Evolutionary conservation across 2,113 vertebrate species (phyloP), one percentile per base, ranked within the genome.

Genomic region (Dolichallabes microphthalmus): DNA sequence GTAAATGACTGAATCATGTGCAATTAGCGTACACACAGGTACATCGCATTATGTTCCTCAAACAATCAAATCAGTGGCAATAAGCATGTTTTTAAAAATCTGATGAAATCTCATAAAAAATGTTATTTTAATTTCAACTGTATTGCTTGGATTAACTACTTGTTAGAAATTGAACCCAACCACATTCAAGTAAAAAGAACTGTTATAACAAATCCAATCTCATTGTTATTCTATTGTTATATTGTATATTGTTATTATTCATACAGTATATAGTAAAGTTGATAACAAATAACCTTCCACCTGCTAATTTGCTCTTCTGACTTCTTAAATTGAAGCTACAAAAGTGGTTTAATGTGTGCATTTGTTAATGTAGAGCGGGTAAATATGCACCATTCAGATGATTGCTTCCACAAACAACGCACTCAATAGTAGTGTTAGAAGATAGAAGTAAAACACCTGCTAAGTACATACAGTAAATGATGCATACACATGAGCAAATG

Each of bases 401-500:
- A 15, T 39, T 17, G 2, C 53, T 30, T 55, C 45, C 73, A 15
- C 39, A 27, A 77, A 19, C 27, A 57, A 32, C n/a, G 2, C 11
- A 20, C 45, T 53, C 32, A 22, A 12, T 8, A 75, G 25, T 52
- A 53, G 19, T 52, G 10, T 52, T 14, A 52, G 13, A n/a, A 75
- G 50, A 15, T 50, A 68, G 14, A 63, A 50, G 11, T 39, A 50
- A 69, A 53, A 58, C 17, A 6, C 27, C 15, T 32, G 63, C 17
- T 22, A 69, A 68, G 35, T 82, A 60, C 58, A 80, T 66, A 20
- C 14, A 76, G 35, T 61, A 68, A 82, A 69, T 55, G 27, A 53
- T 32, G 52, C 66, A 58, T 55, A 57, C n/a, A 30, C 52, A 20
- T 17, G 52, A 27, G 14, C 45, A 53, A 55, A 53, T 55, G 30